These are phyloP conservation scores for Syncerus caffer DNA, from an alignment of 2,797 vertebrate genomes.

Conservation along the genomic window DNA sequence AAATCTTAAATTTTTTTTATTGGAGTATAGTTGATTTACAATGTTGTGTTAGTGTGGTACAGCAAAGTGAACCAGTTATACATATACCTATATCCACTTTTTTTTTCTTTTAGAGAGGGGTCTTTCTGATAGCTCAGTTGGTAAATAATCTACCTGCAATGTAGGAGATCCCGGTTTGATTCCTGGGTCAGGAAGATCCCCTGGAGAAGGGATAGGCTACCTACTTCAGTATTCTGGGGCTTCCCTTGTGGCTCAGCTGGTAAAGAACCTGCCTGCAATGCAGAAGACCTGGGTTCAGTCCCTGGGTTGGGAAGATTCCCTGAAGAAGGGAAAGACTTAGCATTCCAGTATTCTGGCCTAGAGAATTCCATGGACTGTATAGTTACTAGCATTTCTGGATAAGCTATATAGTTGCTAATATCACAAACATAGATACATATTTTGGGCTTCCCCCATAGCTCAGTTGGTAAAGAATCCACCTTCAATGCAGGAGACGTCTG, in stretches of 20 bases:
- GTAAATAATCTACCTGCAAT: neutral
- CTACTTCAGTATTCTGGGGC: neutral
- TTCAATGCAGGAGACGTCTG: neutral
- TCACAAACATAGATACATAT: neutral
- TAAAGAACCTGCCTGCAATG: neutral
- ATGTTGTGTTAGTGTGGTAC: neutral
- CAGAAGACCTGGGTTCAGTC: neutral
- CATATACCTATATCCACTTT: neutral
- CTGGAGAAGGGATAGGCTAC: neutral
- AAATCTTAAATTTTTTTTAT: neutral
- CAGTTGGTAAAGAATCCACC: neutral
- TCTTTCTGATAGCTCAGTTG: neutral
- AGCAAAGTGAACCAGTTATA: neutral
- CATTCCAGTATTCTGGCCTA: neutral
- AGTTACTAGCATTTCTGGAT: neutral
- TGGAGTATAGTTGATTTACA: neutral
- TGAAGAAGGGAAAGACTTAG: neutral
- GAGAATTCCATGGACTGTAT: neutral
- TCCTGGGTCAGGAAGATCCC: neutral
- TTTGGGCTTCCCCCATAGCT: neutral
- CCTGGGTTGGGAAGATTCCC: neutral
- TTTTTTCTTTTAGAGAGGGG: neutral
- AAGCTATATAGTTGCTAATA: neutral
- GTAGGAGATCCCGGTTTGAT: accelerated
- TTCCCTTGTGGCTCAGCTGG: neutral